Conservation (phyloP, 2,888 invertebrate species). For the Aphrophora alni region DNA sequence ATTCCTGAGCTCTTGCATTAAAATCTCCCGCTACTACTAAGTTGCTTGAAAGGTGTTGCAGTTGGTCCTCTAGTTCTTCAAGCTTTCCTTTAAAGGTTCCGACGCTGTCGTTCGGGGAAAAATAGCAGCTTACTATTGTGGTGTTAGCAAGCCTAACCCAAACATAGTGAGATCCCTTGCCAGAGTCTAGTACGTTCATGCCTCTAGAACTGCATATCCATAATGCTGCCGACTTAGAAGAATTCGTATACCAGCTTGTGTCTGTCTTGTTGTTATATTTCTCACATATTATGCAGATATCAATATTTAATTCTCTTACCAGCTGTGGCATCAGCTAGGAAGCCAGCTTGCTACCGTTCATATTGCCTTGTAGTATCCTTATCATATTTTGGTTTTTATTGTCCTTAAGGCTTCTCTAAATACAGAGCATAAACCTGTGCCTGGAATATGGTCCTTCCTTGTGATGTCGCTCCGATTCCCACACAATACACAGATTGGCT, state of each 20-base stretch:
- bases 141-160: constrained; percentile 37
- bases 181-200: constrained; percentile 22
- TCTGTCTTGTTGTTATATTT: constrained; percentile 39
- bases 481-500: too few species aligned
- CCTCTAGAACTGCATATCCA: constrained; percentile 37
- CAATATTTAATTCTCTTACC: constrained; percentile 22
- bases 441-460: too few species aligned
- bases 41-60: too few species aligned
- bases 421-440: too few species aligned
- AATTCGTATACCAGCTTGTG: constrained; percentile 38
- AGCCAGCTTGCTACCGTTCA: constrained; percentile 44
- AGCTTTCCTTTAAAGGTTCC: constrained; percentile 18
- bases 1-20: constrained; percentile 46
- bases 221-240: constrained; percentile 41
- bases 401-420: too few species aligned
- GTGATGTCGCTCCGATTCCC: too few species aligned
- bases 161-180: constrained; percentile 33
- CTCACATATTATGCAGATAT: constrained; percentile 44
- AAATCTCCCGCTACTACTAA: constrained; percentile 35
- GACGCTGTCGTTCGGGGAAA: constrained; percentile 39
- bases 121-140: constrained; percentile 37
- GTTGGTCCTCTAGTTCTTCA: too few species aligned
- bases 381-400: not conserved
- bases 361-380: constrained; percentile 45
- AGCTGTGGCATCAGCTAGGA: constrained; percentile 42